Evolutionary conservation across 2,888 invertebrate genomes (phyloP), one percentile per base, ranked within the genome.

Genomic region (Xestia xanthographa): DNA sequence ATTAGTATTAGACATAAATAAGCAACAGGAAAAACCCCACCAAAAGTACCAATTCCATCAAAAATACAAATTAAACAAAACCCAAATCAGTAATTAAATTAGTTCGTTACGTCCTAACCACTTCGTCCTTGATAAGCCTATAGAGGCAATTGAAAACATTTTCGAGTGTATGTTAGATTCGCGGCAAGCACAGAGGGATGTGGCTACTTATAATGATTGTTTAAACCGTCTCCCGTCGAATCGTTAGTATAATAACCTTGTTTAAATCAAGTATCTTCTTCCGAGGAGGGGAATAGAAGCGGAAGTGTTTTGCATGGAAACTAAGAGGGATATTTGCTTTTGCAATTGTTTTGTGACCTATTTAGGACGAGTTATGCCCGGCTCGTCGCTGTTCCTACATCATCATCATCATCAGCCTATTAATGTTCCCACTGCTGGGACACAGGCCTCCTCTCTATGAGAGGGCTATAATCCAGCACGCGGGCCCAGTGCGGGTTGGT

Each of bases 181-280:
- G 58, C 77, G 83, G 78, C 79, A 73, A 60, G 62, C 71, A 88
- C 85, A 85, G 89, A 86, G 91, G 92, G 92, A 92, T 91, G 86
- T 91, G 86, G 85, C 88, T 92, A 92, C 92, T 92, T 92, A 92
- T 87, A 87, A 90, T 89, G 89, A 91, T 92, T 92, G 91, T 88
- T 89, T 89, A 91, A 90, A 90, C 88, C 89, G 87, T 81, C 80
- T 84, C 87, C 84, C 84, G 86, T 88, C 89, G 87, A 91, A 89
- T 91, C 87, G 91, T 89, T 90, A 90, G 87, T 88, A 88, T 91
- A 91, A 92, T 91, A 88, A 89, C 86, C 83, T 89, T 90, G 88
- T 90, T 91, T 91, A 89, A 89, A 91, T 89, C 90, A 91, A 92
- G 92, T 92, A 88, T 84, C 85, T 87, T 88, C 92, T 92, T 92